Base-by-base conservation (phyloP, 2,797 vertebrate species). In the Chloroceryle amazona region DNA sequence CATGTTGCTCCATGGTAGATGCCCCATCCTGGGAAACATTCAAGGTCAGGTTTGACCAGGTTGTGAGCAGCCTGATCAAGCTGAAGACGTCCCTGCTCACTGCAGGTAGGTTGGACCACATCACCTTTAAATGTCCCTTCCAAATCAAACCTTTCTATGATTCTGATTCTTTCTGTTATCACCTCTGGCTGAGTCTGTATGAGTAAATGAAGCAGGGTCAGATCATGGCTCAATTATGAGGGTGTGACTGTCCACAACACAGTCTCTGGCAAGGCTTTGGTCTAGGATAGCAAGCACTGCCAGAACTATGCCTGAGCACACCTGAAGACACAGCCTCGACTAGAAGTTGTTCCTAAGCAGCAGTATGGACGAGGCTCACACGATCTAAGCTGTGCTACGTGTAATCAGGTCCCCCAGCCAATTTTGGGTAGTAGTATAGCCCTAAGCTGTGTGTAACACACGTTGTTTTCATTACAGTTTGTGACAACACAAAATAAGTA, bases 401-500 rank as follows among this genome's bases (percentile, higher is more conserved):
- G 10, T 39, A 23, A 9, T 58, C 49, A 35, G n/a, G 13, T 62
- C 13, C 37, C 7, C 5, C 65, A 82, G n/a, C 8, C 20, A 23
- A 12, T 61, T 71, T 57, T 49, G 6, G 37, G 3, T n/a, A 46
- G 22, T 61, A 51, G 11, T 19, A 37, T 29, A 33, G 12, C 17
- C 33, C 31, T 61, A 76, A 58, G 13, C 41, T 44, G 8, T 13
- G 26, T 39, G 23, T 31, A 71, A 21, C 8, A 16, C 19, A 58
- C 46, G 13, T 23, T 89, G 49, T 16, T 84, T 88, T 86, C 51
- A 65, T 46, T 60, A 55, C 8, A 15, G 21, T 9, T 8, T 55
- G 46, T 92, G 67, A 62, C 29, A 89, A 63, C 65, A 74, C 73
- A 93, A 94, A 92, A 68, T 61, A 63, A 90, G 55, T n/a, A 16